Evolutionary conservation across 1,140 invertebrate genomes (phyloP).

Genomic region (Scaptomyza graminum): DNA sequence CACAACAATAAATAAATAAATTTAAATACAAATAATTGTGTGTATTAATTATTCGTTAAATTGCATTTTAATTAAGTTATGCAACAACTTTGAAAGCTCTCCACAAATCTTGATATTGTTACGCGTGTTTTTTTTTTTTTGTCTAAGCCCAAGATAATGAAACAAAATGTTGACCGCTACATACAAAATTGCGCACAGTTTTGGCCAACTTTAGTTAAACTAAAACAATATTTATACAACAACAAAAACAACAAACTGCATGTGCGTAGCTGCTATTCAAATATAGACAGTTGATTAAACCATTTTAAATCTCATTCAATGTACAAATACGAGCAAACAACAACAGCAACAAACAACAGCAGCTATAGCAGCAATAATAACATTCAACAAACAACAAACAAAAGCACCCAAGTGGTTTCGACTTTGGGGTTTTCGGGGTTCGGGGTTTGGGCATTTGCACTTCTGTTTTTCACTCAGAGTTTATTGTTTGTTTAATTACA

Average conservation of each 20-base stretch:
- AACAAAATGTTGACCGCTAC: conserved; percentile 12
- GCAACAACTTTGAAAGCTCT: neutral
- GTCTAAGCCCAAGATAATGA: neutral
- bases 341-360: conserved; percentile 41
- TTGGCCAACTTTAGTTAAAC: conserved; percentile 28
- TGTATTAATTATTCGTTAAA: conserved; percentile 61
- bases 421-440: conserved; percentile 30
- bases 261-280: neutral
- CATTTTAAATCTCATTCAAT: conserved; percentile 66
- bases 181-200: conserved; percentile 51
- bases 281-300: conserved; percentile 59
- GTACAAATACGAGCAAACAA: conserved; percentile 35
- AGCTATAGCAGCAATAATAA: conserved; percentile 41
- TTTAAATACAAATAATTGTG: conserved; percentile 16
- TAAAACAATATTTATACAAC: conserved; percentile 53
- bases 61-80: conserved; percentile 59
- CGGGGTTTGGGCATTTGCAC: conserved; percentile 11
- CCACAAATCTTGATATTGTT: conserved; percentile 2
- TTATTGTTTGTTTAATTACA: conserved; percentile 80
- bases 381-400: conserved; percentile 61
- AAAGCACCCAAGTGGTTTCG: conserved; percentile 56
- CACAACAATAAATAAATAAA: conserved; percentile 46
- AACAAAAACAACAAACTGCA: conserved; percentile 14
- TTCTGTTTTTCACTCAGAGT: conserved; percentile 32
- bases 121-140: neutral